Evolutionary conservation across 2,888 invertebrate genomes (phyloP), one percentile per base, ranked within the genome.

Genomic region (Hydropsyche betteni): DNA sequence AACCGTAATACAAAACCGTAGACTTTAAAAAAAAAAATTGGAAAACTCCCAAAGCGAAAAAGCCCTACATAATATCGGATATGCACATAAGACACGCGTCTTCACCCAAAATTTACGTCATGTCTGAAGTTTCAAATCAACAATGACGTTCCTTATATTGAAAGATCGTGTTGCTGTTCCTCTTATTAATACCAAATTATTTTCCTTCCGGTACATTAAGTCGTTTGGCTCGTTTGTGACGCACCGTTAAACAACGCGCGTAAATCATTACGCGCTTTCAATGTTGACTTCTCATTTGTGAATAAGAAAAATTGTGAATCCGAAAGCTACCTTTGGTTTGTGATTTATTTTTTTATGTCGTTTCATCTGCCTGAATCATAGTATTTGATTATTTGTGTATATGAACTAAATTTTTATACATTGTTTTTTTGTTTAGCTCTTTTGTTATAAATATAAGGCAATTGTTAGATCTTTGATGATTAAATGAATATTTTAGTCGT

Each of bases 121-220:
- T 55, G 55, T 55, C 12, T 55, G 5, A 55, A 24, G 24, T 24
- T 55, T 55, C 55, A 55, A 12, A n/a, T n/a, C 6, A 7, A 64
- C 64, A 44, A n/a, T n/a, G 55, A 33, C 38, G 64, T 16, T 8
- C 4, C 52, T 34, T 64, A 6, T 24, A 8, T 24, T 14, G 24
- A 44, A 44, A 44, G 24, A 16, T 70, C 53, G 12, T 52, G 55
- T 70, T 53, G 34, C 34, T 70, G 52, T 70, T 51, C 64, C 69
- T 38, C 70, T 70, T 53, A 53, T 70, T 70, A 70, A 52, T 58
- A 33, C 38, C 44, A 75, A 75, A 75, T 70, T 69, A 70, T 74
- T 69, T 70, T 70, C 38, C 71, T 76, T 76, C 76, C 76, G 71
- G 58, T 64, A 74, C 74, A 76, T 76, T 76, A 55, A 74, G 70